phyloP scores from a whole-genome alignment of 2,113 vertebrate species.

The Sinocyclocheilus anshuiensis region DNA sequence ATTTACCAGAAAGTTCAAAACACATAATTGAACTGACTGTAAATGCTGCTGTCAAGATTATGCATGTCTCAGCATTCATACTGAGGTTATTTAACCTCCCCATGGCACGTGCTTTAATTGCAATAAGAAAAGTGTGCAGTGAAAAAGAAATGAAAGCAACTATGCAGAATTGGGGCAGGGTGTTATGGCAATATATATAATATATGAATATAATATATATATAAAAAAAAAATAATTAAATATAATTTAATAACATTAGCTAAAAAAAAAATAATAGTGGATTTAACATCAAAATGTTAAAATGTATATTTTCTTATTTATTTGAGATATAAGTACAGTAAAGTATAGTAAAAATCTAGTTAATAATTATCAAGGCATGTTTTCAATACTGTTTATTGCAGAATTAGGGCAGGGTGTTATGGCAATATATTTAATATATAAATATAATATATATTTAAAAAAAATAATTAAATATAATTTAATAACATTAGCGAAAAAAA shows the following conservation, averaged over 20 bases:
- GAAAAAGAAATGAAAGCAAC: background rate
- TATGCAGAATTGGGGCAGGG: background rate
- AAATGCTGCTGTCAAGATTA: slow-evolving; percentile 2
- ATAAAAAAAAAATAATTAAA: too few relatives aligned
- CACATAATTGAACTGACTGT: slow-evolving; percentile 24
- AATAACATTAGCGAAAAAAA: too few relatives aligned
- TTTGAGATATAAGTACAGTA: too few relatives aligned
- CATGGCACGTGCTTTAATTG: background rate
- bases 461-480: too few relatives aligned
- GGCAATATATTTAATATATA: background rate
- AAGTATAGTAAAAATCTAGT: background rate
- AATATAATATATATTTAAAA: too few relatives aligned
- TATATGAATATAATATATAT: too few relatives aligned
- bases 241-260: too few relatives aligned
- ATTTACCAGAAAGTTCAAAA: slow-evolving; percentile 3
- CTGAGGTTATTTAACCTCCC: background rate
- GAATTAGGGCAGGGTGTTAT: background rate
- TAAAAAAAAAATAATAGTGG: too few relatives aligned
- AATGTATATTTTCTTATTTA: too few relatives aligned
- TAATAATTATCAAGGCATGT: background rate
- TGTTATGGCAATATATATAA: background rate
- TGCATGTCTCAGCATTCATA: background rate
- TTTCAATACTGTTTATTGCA: too few relatives aligned
- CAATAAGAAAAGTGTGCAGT: background rate
- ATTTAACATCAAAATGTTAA: background rate